Evolutionary conservation across 2,113 vertebrate genomes (phyloP).

Genomic region (Thamnaconus septentrionalis): DNA sequence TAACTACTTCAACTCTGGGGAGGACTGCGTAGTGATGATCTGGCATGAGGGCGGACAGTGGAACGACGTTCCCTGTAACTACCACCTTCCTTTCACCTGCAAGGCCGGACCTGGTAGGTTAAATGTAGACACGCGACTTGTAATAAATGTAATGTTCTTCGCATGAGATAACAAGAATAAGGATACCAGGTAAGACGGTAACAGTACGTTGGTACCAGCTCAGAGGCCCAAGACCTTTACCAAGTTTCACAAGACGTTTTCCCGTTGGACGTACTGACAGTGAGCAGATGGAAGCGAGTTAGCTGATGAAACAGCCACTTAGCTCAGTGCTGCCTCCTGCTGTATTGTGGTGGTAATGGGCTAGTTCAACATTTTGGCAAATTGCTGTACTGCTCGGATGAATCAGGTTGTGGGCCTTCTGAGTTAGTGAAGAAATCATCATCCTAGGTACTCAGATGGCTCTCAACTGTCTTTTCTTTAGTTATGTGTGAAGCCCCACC

Average conservation of each 20-base stretch:
- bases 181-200: too few relatives aligned
- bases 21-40: conserved; percentile 95
- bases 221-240: too few relatives aligned
- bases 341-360: too few relatives aligned
- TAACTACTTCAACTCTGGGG: conserved; percentile 86
- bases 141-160: neutral
- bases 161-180: neutral
- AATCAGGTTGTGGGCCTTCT: neutral
- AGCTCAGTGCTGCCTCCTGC: too few relatives aligned
- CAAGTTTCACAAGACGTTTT: too few relatives aligned
- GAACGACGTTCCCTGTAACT: conserved; percentile 95
- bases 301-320: too few relatives aligned
- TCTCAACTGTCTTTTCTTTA: conserved; percentile 42
- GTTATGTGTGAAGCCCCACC: conserved; percentile 87
- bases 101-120: conserved; percentile 88
- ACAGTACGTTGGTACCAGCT: too few relatives aligned
- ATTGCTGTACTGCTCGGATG: too few relatives aligned
- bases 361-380: too few relatives aligned
- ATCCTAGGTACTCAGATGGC: neutral
- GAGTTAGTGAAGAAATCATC: too few relatives aligned
- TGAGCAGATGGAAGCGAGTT: too few relatives aligned
- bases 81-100: conserved; percentile 94
- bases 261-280: too few relatives aligned
- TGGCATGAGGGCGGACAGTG: conserved; percentile 91
- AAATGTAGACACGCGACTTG: neutral